Percentiles rank a stretch among this genome's conserved stretches.
Conservation (phyloP, 1,140 invertebrate species). For the Drosophila chauvacae region DNA sequence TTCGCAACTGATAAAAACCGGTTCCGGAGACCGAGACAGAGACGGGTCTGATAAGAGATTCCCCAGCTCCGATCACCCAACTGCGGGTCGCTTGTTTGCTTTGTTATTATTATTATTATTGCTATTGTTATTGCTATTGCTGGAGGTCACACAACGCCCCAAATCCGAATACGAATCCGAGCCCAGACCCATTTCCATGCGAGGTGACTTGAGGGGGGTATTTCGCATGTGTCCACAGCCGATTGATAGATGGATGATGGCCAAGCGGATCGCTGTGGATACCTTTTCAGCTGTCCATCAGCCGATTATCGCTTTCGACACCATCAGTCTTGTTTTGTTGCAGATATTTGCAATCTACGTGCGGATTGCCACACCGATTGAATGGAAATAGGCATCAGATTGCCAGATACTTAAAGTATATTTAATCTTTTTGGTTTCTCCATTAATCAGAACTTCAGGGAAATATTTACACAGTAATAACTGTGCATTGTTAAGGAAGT, state of each 20-base stretch:
- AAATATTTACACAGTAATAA: not conserved
- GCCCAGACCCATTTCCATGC: slow-evolving; percentile 26
- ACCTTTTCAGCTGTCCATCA: slow-evolving; percentile 20
- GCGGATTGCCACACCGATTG: slow-evolving; percentile 11
- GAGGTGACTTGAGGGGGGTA: slow-evolving; percentile 32
- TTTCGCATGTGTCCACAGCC: slow-evolving; percentile 35
- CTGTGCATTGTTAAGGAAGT: no score
- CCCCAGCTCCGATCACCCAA: slow-evolving; percentile 6
- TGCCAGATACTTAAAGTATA: not conserved
- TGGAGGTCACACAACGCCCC: slow-evolving; percentile 43
- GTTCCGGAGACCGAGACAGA: slow-evolving; percentile 37
- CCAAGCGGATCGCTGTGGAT: slow-evolving; percentile 9
- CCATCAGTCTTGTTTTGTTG: slow-evolving; percentile 19
- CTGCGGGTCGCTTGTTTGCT: slow-evolving; percentile 34
- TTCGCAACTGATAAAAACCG: slow-evolving; percentile 80
- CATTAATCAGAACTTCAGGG: not conserved
- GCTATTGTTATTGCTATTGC: slow-evolving; percentile 23
- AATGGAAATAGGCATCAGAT: not conserved
- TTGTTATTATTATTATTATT: slow-evolving; percentile 43
- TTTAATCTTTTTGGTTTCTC: not conserved
- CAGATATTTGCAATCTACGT: slow-evolving; percentile 44
- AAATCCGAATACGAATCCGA: slow-evolving; percentile 4
- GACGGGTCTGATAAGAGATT: slow-evolving; percentile 53
- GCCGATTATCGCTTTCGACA: slow-evolving; percentile 23
- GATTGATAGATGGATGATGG: slow-evolving; percentile 34